Percentiles rank a stretch among this genome's conserved stretches.
Conservation (phyloP, 2,113 vertebrate genomes). For the Forbesichthys agassizii region DNA sequence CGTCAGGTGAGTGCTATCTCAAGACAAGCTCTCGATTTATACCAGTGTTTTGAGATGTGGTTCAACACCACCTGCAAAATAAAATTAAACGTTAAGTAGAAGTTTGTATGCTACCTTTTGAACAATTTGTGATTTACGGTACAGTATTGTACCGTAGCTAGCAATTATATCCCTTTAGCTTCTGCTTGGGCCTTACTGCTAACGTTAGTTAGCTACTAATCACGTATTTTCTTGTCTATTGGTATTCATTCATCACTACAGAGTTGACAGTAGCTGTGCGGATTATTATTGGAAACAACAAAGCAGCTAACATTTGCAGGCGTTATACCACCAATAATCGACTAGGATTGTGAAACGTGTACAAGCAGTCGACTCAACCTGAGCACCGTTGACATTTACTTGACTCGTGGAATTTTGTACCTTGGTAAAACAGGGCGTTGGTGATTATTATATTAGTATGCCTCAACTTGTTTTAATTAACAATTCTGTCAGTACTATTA, state of each 20-base stretch:
- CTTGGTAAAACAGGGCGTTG: neutral
- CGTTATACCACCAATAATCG: conserved; percentile 4
- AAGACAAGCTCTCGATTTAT: neutral
- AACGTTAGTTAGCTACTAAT: conserved; percentile 51
- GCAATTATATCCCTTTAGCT: conserved; percentile 32
- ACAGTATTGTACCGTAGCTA: conserved; percentile 13
- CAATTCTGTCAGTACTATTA: neutral
- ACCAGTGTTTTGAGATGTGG: neutral
- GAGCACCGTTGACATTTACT: conserved; percentile 1
- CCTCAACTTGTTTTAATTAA: too few species aligned
- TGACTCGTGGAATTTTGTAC: conserved; percentile 48
- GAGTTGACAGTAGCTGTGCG: neutral
- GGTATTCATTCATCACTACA: conserved; percentile 3
- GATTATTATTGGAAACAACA: neutral
- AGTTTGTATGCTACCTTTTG: neutral
- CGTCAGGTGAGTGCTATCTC: conserved; percentile 48
- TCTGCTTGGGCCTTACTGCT: conserved; percentile 47
- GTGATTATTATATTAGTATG: neutral
- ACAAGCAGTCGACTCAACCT: neutral
- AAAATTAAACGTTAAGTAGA: too few species aligned
- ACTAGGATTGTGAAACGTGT: neutral
- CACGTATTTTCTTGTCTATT: neutral
- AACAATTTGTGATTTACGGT: too few species aligned
- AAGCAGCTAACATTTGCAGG: neutral
- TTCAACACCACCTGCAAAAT: neutral